These are phyloP conservation scores for Microplitis demolitor DNA, from an alignment of 1,140 invertebrate species.

Conservation along the genomic window DNA sequence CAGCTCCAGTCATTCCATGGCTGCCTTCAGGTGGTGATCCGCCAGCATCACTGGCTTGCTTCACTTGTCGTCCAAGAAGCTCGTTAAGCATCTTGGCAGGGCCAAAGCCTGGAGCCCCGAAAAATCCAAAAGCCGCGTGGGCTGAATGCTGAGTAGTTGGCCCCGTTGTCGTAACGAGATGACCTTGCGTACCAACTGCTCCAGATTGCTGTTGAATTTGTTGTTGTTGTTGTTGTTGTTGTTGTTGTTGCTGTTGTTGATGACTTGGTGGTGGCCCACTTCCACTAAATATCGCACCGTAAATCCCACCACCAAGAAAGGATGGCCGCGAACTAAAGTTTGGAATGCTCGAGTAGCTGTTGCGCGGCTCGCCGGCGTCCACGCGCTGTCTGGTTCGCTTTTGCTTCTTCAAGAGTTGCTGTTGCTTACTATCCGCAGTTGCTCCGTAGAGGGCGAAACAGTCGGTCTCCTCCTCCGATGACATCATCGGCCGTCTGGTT, in stretches of 20 bases:
- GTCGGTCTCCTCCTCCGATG: conserved; percentile 91
- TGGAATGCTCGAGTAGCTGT: conserved; percentile 87
- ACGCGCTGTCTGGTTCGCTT: conserved; percentile 91
- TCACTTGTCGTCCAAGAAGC: conserved; percentile 76
- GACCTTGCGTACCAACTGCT: conserved; percentile 50
- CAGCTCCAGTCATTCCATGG: conserved; percentile 58
- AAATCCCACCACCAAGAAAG: conserved; percentile 81
- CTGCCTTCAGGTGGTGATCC: conserved; percentile 61
- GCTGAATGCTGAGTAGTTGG: conserved; percentile 58
- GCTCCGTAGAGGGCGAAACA: conserved; percentile 87
- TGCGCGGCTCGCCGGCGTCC: conserved; percentile 91
- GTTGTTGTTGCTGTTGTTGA: conserved; percentile 34
- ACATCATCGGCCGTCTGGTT: conserved; percentile 81
- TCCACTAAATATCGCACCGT: conserved; percentile 77
- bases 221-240: conserved; percentile 49
- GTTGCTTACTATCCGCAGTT: conserved; percentile 63
- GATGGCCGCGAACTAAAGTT: conserved; percentile 83
- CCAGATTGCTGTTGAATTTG: conserved; percentile 66
- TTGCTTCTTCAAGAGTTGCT: conserved; percentile 84
- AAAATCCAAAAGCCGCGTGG: conserved; percentile 71
- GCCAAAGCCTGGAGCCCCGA: conserved; percentile 72
- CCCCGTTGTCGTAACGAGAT: conserved; percentile 54
- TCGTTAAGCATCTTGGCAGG: conserved; percentile 86
- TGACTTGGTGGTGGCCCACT: conserved; percentile 41
- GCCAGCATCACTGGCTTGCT: conserved; percentile 72